A percentile compares a stretch with the other conserved stretches of the same genome.
Evolutionary conservation across 2,113 vertebrate genomes (phyloP).

Genomic region (Echinops telfairi): DNA sequence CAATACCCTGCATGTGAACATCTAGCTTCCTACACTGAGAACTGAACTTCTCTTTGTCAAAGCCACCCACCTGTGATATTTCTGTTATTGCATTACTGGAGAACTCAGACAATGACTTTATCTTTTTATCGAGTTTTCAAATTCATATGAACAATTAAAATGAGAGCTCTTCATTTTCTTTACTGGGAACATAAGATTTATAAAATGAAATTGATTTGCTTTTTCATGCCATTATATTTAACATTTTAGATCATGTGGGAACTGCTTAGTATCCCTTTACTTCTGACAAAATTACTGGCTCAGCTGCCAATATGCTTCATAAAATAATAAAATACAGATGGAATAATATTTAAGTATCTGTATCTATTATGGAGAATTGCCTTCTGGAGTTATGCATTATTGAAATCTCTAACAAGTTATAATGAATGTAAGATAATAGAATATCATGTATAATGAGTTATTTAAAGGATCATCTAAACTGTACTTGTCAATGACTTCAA

Average conservation of each 20-base stretch:
- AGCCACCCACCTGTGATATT: not conserved
- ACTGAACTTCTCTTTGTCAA: not conserved
- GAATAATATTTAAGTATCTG: conserved; percentile 80
- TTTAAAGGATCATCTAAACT: conserved; percentile 72
- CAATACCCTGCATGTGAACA: not conserved
- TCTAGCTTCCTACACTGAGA: not conserved
- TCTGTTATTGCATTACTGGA: not conserved
- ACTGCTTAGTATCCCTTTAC: conserved; percentile 18
- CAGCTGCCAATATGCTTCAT: conserved; percentile 67
- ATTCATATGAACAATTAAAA: conserved; percentile 32
- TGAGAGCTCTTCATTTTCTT: not conserved
- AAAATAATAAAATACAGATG: conserved; percentile 78
- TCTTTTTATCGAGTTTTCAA: conserved; percentile 38
- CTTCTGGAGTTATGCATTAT: conserved; percentile 78
- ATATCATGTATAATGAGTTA: conserved; percentile 78
- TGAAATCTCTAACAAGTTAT: conserved; percentile 82
- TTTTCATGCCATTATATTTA: conserved; percentile 67
- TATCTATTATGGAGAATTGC: conserved; percentile 76
- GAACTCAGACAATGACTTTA: not conserved
- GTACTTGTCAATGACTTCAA: conserved; percentile 75
- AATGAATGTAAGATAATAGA: conserved; percentile 79
- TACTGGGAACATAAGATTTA: conserved; percentile 40
- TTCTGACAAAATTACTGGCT: conserved; percentile 75
- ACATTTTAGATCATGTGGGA: conserved; percentile 70
- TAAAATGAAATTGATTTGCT: conserved; percentile 66